Evolutionary conservation across 2,113 vertebrate species (phyloP).

Genomic region (Otis tarda): DNA sequence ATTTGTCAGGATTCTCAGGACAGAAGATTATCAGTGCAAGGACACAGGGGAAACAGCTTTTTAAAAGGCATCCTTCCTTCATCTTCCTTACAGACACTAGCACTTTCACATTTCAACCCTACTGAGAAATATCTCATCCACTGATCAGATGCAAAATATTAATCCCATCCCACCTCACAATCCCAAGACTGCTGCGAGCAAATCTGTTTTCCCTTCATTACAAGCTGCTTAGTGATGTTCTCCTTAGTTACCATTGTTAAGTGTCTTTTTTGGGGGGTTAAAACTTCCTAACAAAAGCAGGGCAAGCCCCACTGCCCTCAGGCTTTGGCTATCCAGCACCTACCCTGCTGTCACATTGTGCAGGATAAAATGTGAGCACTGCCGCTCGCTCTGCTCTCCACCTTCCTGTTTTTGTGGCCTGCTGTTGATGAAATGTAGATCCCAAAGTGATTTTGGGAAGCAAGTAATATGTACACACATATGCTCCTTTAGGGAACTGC

Average conservation of each 20-base stretch:
- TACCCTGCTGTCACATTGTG: background rate
- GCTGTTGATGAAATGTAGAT: background rate
- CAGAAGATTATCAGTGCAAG: background rate
- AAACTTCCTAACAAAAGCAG: background rate
- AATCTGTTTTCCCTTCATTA: background rate
- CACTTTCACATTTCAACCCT: background rate
- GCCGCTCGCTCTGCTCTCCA: background rate
- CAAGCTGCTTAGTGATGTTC: background rate
- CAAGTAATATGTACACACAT: background rate
- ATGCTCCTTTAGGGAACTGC: background rate
- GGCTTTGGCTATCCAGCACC: background rate
- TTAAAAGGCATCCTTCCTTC: background rate
- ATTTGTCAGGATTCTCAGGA: background rate
- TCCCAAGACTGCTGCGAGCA: background rate
- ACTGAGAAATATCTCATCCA: background rate
- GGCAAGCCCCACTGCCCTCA: background rate
- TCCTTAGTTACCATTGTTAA: background rate
- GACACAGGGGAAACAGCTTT: background rate
- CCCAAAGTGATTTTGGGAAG: background rate
- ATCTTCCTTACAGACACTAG: background rate
- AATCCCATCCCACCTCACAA: background rate
- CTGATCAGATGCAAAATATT: background rate
- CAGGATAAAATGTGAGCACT: background rate
- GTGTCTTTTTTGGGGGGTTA: background rate
- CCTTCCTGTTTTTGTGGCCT: background rate